Conservation (phyloP, 2,888 invertebrate species). For the Onthophagus sagittarius region DNA sequence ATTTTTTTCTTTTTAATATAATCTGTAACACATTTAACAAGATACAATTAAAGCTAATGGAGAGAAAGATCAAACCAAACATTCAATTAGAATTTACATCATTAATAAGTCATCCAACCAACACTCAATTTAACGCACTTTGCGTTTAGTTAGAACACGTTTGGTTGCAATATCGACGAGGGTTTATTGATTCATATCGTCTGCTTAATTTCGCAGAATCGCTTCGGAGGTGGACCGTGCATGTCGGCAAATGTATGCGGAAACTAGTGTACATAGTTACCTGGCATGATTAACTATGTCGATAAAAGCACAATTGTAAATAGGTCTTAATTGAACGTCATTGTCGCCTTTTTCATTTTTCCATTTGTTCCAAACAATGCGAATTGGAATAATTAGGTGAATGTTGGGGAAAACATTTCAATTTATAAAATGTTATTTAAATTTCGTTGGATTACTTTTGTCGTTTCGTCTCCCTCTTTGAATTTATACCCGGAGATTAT, state of each 20-base stretch:
- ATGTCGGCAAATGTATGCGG: background rate
- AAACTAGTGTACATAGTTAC: background rate
- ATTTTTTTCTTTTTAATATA: too few species aligned
- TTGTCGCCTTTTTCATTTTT: too few species aligned
- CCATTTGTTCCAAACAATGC: too few species aligned
- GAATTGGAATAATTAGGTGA: too few species aligned
- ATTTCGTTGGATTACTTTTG: too few species aligned
- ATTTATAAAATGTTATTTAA: too few species aligned
- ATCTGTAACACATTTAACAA: too few species aligned
- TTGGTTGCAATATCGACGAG: background rate
- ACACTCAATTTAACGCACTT: background rate
- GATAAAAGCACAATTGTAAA: background rate
- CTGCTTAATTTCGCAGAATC: background rate
- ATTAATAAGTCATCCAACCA: background rate
- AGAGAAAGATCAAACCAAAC: too few species aligned
- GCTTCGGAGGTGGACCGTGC: background rate
- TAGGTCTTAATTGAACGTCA: background rate
- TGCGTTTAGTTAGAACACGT: background rate
- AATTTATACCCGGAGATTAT: background rate
- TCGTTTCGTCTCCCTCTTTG: background rate
- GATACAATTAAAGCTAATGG: too few species aligned
- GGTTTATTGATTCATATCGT: background rate
- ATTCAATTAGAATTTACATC: background rate
- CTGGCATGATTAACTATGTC: background rate
- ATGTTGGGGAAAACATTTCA: too few species aligned